phyloP scores from a whole-genome alignment of 2,888 invertebrate species.

The Scrobipalpa atriplicella region DNA sequence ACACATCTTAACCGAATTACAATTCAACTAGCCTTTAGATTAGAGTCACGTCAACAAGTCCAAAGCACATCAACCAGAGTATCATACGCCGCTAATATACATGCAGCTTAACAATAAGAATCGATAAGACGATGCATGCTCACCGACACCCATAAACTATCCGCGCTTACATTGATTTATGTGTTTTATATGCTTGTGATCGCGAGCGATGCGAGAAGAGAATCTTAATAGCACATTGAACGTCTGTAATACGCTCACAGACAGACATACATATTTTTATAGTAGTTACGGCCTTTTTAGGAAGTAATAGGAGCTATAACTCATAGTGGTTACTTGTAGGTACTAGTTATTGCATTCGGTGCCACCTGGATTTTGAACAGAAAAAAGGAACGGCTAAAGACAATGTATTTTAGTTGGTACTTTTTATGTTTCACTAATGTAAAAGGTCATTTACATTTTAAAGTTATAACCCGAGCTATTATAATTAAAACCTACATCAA shows the following conservation, averaged over 20 bases:
- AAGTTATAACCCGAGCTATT: neutral
- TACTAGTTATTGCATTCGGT: slow-evolving; percentile 4
- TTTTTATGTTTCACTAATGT: neutral
- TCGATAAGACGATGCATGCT: slow-evolving; percentile 35
- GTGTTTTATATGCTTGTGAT: slow-evolving; percentile 22
- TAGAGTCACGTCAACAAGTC: slow-evolving; percentile 4
- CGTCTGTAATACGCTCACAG: slow-evolving; percentile 32
- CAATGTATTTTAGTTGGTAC: neutral
- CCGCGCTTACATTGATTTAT: slow-evolving; percentile 44
- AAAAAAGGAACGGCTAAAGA: neutral
- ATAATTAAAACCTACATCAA: neutral
- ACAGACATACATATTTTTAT: slow-evolving; percentile 41
- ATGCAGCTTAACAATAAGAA: slow-evolving; percentile 18
- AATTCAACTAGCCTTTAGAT: neutral
- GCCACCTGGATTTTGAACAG: neutral
- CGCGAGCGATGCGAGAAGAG: slow-evolving; percentile 39
- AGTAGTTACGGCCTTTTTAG: slow-evolving; percentile 44
- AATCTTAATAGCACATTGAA: slow-evolving; percentile 51
- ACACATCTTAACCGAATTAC: too few relatives aligned
- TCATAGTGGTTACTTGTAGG: slow-evolving; percentile 27
- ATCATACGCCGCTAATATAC: slow-evolving; percentile 13
- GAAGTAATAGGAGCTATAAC: slow-evolving; percentile 36
- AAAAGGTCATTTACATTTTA: neutral
- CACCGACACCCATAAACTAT: slow-evolving; percentile 30
- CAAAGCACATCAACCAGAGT: neutral